Percentiles rank a stretch among this genome's conserved stretches.
These are phyloP conservation scores for Conistra vaccinii DNA, from an alignment of 2,888 invertebrate species.

Conservation along the genomic window DNA sequence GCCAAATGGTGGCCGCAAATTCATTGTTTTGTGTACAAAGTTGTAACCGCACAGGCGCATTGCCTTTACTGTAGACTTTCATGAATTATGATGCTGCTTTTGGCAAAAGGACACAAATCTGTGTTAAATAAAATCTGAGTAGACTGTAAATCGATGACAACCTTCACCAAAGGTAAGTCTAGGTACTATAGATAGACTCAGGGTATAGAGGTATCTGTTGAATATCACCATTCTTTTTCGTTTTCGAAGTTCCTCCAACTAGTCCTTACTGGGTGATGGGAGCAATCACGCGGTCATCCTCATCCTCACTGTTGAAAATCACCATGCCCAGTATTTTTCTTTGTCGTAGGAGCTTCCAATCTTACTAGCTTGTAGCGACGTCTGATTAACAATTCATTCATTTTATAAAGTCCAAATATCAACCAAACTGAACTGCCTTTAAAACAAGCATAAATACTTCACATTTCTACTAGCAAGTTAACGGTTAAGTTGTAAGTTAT, in stretches of 20 bases:
- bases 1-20: conserved; percentile 11
- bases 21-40: not conserved
- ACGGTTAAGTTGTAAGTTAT: conserved; percentile 44
- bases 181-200: not conserved
- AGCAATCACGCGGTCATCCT: not conserved
- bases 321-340: not conserved
- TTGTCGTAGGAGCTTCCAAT: not conserved
- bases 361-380: not conserved
- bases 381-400: not conserved
- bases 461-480: conserved; percentile 32
- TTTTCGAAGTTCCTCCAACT: too few species aligned
- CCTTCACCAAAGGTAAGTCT: not conserved
- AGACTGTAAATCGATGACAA: not conserved
- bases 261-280: not conserved
- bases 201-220: not conserved
- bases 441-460: conserved; percentile 16
- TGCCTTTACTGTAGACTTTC: not conserved
- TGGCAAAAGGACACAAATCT: not conserved
- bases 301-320: too few species aligned
- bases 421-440: conserved; percentile 16
- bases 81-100: not conserved
- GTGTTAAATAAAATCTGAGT: not conserved
- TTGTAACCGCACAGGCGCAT: not conserved
- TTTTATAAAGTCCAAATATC: not conserved
- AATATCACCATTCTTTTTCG: too few species aligned